These are phyloP conservation scores for Plestiodon gilberti DNA, from an alignment of 2,113 vertebrate genomes.

Conservation along the genomic window DNA sequence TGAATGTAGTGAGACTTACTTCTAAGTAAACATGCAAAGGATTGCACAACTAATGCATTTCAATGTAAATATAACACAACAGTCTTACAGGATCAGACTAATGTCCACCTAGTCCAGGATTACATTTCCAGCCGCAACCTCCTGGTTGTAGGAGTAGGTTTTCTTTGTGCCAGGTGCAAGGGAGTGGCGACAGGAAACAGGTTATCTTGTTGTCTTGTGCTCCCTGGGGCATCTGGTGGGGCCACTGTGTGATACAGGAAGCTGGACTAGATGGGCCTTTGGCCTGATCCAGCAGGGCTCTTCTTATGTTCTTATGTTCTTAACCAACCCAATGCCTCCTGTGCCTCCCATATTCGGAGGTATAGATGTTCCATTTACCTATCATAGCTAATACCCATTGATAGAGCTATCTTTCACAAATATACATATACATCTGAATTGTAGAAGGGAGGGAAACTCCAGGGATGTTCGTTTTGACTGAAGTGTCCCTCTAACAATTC, in stretches of 20 bases:
- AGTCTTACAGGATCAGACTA: not conserved
- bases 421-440: not conserved
- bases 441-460: not conserved
- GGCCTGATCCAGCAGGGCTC: too few species aligned
- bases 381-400: not conserved
- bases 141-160: not conserved
- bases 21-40: too few species aligned
- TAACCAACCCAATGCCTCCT: too few species aligned
- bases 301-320: too few species aligned
- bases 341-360: not conserved
- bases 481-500: not conserved
- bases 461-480: not conserved
- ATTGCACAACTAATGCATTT: not conserved
- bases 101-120: not conserved
- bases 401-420: not conserved
- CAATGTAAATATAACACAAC: not conserved
- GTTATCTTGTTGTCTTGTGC: too few species aligned
- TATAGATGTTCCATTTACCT: not conserved
- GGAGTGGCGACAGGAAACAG: too few species aligned
- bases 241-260: too few species aligned
- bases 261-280: too few species aligned
- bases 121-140: not conserved
- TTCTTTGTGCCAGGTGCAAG: too few species aligned
- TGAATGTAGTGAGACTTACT: too few species aligned
- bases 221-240: too few species aligned